Evolutionary conservation across 92 coral and sea anemone species (phyloP), one percentile per base, ranked within the genome.

Genomic region (Umimayanthus chanpuru): DNA sequence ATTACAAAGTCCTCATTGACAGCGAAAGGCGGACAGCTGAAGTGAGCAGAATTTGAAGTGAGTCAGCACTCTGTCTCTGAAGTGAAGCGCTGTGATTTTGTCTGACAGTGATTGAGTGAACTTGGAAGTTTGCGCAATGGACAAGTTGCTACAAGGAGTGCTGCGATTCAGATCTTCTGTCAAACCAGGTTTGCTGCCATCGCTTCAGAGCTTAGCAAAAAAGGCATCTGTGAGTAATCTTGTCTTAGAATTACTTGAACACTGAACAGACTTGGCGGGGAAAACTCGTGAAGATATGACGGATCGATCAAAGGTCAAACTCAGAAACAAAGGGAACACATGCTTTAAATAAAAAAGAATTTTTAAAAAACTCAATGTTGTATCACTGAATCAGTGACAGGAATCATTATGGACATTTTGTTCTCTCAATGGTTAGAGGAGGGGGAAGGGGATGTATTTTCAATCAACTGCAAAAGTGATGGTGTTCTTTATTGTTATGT

Each of bases 91-190:
- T 47, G 50, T 47, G 50, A 47, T 11, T 47, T 32, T 32, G 36
- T 32, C 36, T 32, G 36, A 32, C 36, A 32, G 36, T 32, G 36
- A 32, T 32, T 32, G 36, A 32, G 12, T 47, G 9, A 47, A 47
- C 50, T 47, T 47, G 50, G 68, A 61, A 61, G 26, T 26, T 61
- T 82, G 44, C 30, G 72, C 85, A 55, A 93, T 95, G 96, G 94
- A 93, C 12, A 95, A 91, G 30, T 55, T 95, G 5, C 68, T 95
- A 29, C 90, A 78, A 26, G 98, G 98, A 25, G 79, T 95, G 44
- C 74, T 95, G n/a, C 90, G 88, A 61, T 95, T 95, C 77, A 91
- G 91, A 29, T 89, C 89, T 38, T 80, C 76, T 41, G 89, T 93
- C 76, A 89, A 90, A 79, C 93, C 93, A 11, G 86, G 92, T 12